phyloP scores from a whole-genome alignment of 2,797 vertebrate genomes.

The Pempheris klunzingeri region DNA sequence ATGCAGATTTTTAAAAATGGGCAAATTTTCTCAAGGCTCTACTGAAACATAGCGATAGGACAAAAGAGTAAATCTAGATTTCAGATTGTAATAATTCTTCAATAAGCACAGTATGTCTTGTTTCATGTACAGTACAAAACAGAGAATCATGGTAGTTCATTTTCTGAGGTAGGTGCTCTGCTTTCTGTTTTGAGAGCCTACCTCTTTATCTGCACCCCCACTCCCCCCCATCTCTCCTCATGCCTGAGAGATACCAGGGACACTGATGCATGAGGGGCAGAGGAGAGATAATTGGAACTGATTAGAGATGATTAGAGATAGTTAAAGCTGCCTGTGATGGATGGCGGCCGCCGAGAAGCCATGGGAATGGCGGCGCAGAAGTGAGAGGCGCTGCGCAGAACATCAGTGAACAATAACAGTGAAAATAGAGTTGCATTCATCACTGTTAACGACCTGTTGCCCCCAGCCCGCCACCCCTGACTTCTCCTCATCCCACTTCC shows the following conservation, averaged over 20 bases:
- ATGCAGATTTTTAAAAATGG: slow-evolving; percentile 10
- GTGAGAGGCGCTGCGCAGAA: slow-evolving; percentile 55
- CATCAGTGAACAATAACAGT: slow-evolving; percentile 80
- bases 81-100: slow-evolving; percentile 19
- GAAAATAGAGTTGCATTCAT: slow-evolving; percentile 83
- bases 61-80: background rate
- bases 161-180: background rate
- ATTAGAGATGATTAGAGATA: slow-evolving; percentile 78
- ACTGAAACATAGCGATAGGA: background rate
- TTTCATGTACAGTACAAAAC: background rate
- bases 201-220: slow-evolving; percentile 39
- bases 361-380: slow-evolving; percentile 57
- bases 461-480: slow-evolving; percentile 62
- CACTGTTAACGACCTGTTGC: slow-evolving; percentile 83
- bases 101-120: background rate
- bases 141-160: background rate
- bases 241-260: slow-evolving; percentile 62
- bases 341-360: slow-evolving; percentile 59
- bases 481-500: slow-evolving; percentile 75
- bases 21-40: background rate
- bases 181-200: slow-evolving; percentile 32
- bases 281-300: slow-evolving; percentile 80
- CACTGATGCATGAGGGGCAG: slow-evolving; percentile 71
- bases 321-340: slow-evolving; percentile 78
- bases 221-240: slow-evolving; percentile 43